Evolutionary conservation across 2,113 vertebrate genomes (phyloP).

Genomic region (Callionymus lyra): DNA sequence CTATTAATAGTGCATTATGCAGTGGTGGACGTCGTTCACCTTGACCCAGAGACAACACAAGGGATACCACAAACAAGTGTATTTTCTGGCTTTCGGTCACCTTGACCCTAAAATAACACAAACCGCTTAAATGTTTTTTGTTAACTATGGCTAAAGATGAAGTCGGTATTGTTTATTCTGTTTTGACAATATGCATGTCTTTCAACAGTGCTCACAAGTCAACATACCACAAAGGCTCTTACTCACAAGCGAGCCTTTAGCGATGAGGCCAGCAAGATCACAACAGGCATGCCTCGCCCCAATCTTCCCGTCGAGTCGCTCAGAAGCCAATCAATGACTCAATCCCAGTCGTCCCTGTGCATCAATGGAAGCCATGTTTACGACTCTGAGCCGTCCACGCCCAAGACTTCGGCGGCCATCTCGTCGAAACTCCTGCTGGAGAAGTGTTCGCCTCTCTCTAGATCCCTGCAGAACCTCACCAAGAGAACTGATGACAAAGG

Average conservation of each 20-base stretch:
- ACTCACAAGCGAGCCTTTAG: conserved; percentile 89
- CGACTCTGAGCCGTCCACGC: conserved; percentile 57
- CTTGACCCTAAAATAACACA: too few species aligned
- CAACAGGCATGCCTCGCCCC: conserved; percentile 36
- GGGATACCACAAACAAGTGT: too few species aligned
- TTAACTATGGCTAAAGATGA: too few species aligned
- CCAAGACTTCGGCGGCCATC: conserved; percentile 35
- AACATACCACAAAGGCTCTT: conserved; percentile 69
- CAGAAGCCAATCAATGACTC: conserved; percentile 63
- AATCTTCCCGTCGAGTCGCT: conserved; percentile 57
- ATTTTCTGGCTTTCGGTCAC: too few species aligned
- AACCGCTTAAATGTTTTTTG: too few species aligned
- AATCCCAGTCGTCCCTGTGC: conserved; percentile 82
- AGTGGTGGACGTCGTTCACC: too few species aligned
- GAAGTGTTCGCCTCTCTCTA: conserved; percentile 60
- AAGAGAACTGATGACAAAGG: conserved; percentile 62
- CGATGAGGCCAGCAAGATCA: conserved; percentile 75
- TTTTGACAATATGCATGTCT: neutral
- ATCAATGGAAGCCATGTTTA: conserved; percentile 96
- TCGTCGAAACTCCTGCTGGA: conserved; percentile 58
- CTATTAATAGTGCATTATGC: too few species aligned
- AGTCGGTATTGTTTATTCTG: neutral
- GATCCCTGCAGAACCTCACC: conserved; percentile 68
- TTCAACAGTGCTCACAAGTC: conserved; percentile 48
- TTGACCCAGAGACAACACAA: too few species aligned